Evolutionary conservation across 30 jellyfish, hydroid and myxozoan genomes (phyloP), one percentile per base, ranked within the genome.

Genomic region (Turritopsis rubra): DNA sequence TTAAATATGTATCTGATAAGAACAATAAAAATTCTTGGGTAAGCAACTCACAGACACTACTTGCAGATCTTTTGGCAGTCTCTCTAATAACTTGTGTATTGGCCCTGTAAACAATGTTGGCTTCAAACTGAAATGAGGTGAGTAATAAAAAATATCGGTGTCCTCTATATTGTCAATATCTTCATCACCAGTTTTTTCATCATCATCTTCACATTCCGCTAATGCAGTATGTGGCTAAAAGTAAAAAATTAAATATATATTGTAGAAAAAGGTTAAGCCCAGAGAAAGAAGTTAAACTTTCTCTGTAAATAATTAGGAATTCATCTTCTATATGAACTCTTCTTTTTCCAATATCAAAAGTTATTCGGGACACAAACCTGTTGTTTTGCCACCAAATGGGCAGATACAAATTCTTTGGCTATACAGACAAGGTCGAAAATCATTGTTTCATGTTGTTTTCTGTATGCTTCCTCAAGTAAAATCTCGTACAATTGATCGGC

Each of bases 351-450:
- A 5, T 41, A 41, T 41, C 60, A 41, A 41, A 41, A 3, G 9
- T 3, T 41, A 3, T 41, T 3, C 60, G 13, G 13, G 60, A 41
- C 16, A 23, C 31, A 5, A 3, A 68, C 30, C 31, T 68, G 30
- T 68, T 27, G 7, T 68, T 27, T 68, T 68, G 29, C 13, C 8
- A 22, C 31, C 27, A 74, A 24, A 28, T 74, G 83, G 5, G 52
- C 27, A 74, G 27, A 24, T 24, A 74, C 27, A 28, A 74, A 74
- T 73, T 74, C 83, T 73, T 74, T 74, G 18, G 83, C 83, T 21
- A 21, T 28, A 18, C 30, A n/a, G 7, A 74, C 52, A 8, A 74
- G 54, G 21, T 74, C 83, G 21, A 24, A 74, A 74, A 74, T 30
- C 83, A 74, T 74, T 3, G 83, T 74, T 21, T 28, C 54, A 8